Conservation (phyloP, 2,113 vertebrate genomes). For the Proteles cristata region DNA sequence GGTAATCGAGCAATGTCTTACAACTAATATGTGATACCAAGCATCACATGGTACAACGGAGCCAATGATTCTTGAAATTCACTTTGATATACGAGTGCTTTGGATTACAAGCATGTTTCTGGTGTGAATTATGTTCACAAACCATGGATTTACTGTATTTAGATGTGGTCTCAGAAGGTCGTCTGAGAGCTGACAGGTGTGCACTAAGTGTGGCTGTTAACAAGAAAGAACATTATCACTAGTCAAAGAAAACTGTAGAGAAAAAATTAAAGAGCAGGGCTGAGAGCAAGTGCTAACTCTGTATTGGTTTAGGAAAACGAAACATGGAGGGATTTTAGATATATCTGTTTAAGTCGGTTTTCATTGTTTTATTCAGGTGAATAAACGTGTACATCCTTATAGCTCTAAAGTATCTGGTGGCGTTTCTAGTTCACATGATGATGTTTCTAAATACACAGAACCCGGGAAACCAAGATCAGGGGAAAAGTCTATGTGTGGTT, state of each 20-base stretch:
- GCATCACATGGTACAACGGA: too few species aligned
- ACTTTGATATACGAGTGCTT: too few species aligned
- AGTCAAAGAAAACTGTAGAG: background rate
- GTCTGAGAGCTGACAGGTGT: background rate
- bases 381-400: too few species aligned
- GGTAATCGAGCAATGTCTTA: too few species aligned
- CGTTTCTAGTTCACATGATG: background rate
- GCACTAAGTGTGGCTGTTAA: background rate
- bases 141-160: too few species aligned
- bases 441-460: background rate
- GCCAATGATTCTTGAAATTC: too few species aligned
- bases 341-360: too few species aligned
- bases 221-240: background rate
- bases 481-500: background rate
- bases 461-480: background rate
- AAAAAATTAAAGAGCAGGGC: background rate
- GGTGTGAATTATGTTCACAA: too few species aligned
- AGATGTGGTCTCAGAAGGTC: background rate
- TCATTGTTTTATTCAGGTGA: background rate
- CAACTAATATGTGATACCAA: too few species aligned
- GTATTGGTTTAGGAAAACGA: background rate
- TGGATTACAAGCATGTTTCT: too few species aligned
- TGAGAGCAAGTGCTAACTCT: background rate
- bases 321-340: background rate
- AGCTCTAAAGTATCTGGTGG: background rate